Percentiles rank a stretch among this genome's conserved stretches.
Evolutionary conservation across 2,888 invertebrate genomes (phyloP).

Genomic region (Campoplex capitator): DNA sequence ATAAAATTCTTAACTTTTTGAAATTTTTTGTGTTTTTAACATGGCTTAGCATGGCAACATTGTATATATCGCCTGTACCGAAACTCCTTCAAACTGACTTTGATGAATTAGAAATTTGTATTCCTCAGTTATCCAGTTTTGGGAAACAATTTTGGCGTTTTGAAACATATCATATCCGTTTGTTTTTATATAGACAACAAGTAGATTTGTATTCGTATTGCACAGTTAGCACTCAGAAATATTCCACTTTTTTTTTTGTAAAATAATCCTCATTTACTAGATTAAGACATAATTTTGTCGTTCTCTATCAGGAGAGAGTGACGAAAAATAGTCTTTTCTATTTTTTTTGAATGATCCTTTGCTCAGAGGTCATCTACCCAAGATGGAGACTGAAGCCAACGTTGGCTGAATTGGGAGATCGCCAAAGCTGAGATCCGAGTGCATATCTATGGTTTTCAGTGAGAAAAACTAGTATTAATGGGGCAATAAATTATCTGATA

Average conservation of each 20-base stretch:
- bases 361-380: neutral
- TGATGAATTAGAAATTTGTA: neutral
- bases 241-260: neutral
- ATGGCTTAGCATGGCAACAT: no score
- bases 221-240: neutral
- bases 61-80: no score
- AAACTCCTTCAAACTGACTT: neutral
- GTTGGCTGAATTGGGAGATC: constrained; percentile 12
- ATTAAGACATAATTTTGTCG: neutral
- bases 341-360: neutral
- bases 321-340: neutral
- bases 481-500: neutral
- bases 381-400: neutral
- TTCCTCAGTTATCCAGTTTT: neutral
- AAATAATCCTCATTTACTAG: neutral
- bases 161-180: neutral
- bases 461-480: constrained; percentile 17
- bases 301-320: neutral
- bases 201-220: neutral
- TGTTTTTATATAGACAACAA: neutral
- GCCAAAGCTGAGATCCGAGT: neutral
- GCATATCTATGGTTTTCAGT: neutral
- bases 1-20: no score
- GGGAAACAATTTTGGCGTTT: neutral
- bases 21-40: no score